phyloP scores from a whole-genome alignment of 2,797 vertebrate species.

The Fistularia tabacaria region DNA sequence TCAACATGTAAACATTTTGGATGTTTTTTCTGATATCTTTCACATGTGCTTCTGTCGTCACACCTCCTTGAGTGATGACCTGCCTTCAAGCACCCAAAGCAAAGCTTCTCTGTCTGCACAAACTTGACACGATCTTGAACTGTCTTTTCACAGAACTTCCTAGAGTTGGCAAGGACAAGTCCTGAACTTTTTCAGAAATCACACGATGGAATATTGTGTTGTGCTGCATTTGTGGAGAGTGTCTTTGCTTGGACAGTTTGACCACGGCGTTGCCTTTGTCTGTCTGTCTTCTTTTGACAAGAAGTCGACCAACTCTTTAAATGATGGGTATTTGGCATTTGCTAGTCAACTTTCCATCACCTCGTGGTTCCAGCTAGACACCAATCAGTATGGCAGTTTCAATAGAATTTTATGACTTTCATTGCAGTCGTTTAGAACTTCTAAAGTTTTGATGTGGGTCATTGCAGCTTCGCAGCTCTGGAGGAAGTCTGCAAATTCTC shows the following conservation, averaged over 20 bases:
- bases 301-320: constrained; percentile 1
- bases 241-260: constrained; percentile 8
- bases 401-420: constrained; percentile 6
- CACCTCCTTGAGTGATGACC: constrained; percentile 13
- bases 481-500: constrained; percentile 13
- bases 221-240: background rate
- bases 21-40: constrained; percentile 22
- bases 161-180: background rate
- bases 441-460: background rate
- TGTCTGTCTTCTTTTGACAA: too few species aligned
- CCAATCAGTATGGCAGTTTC: constrained; percentile 11
- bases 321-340: background rate
- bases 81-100: constrained; percentile 16
- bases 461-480: constrained; percentile 10
- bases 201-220: background rate
- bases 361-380: constrained; percentile 1
- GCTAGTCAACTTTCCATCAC: background rate
- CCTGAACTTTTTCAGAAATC: constrained; percentile 11
- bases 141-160: background rate
- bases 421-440: constrained; percentile 16
- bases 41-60: constrained; percentile 4
- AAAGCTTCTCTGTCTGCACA: constrained; percentile 11
- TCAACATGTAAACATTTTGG: constrained; percentile 18
- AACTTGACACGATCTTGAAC: background rate
- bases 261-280: background rate